phyloP scores from a whole-genome alignment of 2,888 invertebrate species.

The Perizoma flavofasciatum region DNA sequence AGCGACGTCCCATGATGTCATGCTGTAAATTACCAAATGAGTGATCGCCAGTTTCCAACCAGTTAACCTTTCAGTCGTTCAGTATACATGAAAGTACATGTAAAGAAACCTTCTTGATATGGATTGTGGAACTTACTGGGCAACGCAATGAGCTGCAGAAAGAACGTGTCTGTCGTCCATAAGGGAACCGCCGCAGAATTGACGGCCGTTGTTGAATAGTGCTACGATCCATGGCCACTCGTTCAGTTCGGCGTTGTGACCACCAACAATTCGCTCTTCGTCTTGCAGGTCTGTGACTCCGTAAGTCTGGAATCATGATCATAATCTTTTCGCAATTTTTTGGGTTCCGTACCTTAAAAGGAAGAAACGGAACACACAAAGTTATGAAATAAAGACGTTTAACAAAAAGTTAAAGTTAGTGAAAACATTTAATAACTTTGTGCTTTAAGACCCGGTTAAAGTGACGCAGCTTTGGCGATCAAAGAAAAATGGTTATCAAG shows the following conservation, averaged over 20 bases:
- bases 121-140: conserved; percentile 86
- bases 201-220: conserved; percentile 91
- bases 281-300: conserved; percentile 76
- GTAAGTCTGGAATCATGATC: conserved; percentile 52
- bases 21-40: conserved; percentile 77
- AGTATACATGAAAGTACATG: too few relatives aligned
- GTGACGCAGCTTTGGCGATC: too few relatives aligned
- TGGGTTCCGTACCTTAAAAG: too few relatives aligned
- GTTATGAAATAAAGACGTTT: too few relatives aligned
- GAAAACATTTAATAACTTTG: too few relatives aligned
- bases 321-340: too few relatives aligned
- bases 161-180: conserved; percentile 91
- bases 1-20: conserved; percentile 95
- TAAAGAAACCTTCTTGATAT: too few relatives aligned
- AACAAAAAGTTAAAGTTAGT: too few relatives aligned
- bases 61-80: too few relatives aligned
- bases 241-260: conserved; percentile 90
- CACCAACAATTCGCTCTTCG: conserved; percentile 93
- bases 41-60: background rate
- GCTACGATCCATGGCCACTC: conserved; percentile 95
- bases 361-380: too few relatives aligned
- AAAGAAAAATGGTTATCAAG: too few relatives aligned
- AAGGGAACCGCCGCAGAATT: conserved; percentile 95
- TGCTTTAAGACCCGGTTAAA: too few relatives aligned
- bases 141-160: conserved; percentile 95